Percentiles rank a stretch among this genome's conserved stretches.
phyloP scores from a whole-genome alignment of 2,113 vertebrate species.

The Petroica traversi region DNA sequence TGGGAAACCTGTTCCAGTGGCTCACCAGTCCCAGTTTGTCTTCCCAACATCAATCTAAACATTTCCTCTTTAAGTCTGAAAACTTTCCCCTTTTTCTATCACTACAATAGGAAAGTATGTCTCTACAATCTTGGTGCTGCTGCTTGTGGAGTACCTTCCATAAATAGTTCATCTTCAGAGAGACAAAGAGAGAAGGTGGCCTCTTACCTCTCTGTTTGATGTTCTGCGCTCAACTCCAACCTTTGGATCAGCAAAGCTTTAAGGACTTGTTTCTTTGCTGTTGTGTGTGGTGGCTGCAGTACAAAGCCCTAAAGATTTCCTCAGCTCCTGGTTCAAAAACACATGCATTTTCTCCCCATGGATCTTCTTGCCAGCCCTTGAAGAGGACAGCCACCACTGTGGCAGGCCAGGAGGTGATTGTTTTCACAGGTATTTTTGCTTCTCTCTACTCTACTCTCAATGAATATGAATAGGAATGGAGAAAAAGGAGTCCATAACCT shows the following conservation, averaged over 20 bases:
- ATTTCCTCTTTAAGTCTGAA: not conserved
- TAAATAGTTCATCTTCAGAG: not conserved
- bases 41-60: not conserved
- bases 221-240: not conserved
- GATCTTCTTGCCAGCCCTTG: not conserved
- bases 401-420: not conserved
- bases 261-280: not conserved
- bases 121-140: not conserved
- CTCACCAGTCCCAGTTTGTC: not conserved
- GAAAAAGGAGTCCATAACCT: not conserved
- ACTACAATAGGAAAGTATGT: not conserved
- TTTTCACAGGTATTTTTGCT: not conserved
- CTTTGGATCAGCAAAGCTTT: not conserved
- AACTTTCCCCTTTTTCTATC: not conserved
- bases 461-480: not conserved
- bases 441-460: not conserved
- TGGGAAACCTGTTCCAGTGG: not conserved
- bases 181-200: not conserved
- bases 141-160: not conserved
- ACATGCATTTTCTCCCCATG: not conserved
- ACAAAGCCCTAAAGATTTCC: not conserved
- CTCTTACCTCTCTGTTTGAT: not conserved
- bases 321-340: not conserved
- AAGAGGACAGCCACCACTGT: not conserved
- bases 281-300: not conserved